Evolutionary conservation across 1,140 invertebrate species (phyloP), one percentile per base, ranked within the genome.

Genomic region (Planococcus citri): DNA sequence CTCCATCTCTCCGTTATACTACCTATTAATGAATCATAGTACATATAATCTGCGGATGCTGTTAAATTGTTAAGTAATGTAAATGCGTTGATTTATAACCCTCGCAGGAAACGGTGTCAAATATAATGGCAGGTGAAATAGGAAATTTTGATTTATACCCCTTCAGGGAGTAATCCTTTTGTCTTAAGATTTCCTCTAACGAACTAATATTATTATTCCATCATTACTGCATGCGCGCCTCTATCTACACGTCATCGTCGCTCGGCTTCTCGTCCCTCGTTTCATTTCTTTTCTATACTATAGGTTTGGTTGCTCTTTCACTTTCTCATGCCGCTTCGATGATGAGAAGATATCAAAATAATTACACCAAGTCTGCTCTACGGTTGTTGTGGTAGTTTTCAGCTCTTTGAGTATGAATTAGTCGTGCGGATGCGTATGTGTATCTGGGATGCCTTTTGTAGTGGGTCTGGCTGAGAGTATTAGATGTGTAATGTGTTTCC

Each of bases 141-240:
- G 60, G 60, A 64, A 64, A 64, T 64, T 64, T 64, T 64, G 60
- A 64, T 64, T 64, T 64, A 64, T 64, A 64, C 21, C 21, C 60
- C 60, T 64, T 25, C 21, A 17, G 60, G 60, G 60, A 64, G 60
- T 27, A 64, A 64, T 64, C 25, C 60, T 64, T 64, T 24, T 24
- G 21, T 64, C 25, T 64, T 27, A 25, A 64, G 25, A 25, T 64
- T 17, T 25, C 60, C 21, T 64, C 60, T 64, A 51, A 51, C 41
- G 41, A 51, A 20, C 6, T 51, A 51, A 51, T 51, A 51, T 51
- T 51, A 51, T 51, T 51, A 51, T 51, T 51, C 41, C 41, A 51
- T 51, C 41, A 51, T 51, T 51, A 51, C 41, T 3, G 10, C 41
- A 17, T 37, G 6, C 33, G 6, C 33, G 33, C 33, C 33, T 8